These are phyloP conservation scores for Gila robusta DNA, from an alignment of 2,797 vertebrate genomes.

Conservation along the genomic window DNA sequence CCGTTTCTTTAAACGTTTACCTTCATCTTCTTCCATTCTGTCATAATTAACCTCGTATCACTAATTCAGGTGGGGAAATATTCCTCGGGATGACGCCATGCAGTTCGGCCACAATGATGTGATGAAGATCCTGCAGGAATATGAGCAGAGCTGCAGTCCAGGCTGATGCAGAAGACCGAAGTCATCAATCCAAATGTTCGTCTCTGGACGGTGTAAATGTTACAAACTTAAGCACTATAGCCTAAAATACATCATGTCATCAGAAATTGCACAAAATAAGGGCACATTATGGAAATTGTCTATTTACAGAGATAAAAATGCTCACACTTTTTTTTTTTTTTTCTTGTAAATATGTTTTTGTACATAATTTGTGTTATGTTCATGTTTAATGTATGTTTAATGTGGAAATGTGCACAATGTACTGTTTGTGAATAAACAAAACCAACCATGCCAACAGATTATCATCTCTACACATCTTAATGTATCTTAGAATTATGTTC, in stretches of 20 bases:
- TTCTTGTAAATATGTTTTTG: conserved; percentile 31
- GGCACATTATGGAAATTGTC: neutral
- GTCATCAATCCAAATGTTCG: conserved; percentile 63
- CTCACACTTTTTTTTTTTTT: neutral
- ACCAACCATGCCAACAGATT: neutral
- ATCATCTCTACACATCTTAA: neutral
- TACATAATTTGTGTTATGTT: conserved; percentile 20
- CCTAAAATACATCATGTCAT: too few species aligned
- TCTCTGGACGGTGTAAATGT: conserved; percentile 63
- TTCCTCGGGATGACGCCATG: conserved; percentile 83
- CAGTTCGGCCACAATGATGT: conserved; percentile 83
- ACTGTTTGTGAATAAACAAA: neutral
- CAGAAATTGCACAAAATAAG: neutral
- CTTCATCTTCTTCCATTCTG: neutral
- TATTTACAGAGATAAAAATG: neutral
- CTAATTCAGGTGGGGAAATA: conserved; percentile 85
- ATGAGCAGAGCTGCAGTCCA: conserved; percentile 76
- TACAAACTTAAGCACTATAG: too few species aligned
- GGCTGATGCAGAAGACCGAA: conserved; percentile 59
- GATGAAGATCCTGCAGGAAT: conserved; percentile 81
- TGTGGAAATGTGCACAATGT: neutral
- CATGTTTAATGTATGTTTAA: too few species aligned
- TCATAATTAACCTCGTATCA: neutral
- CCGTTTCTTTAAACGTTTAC: neutral
- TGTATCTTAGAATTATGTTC: neutral